Conservation (phyloP, 2,888 invertebrate species). For the Caenorhabditis imperialis region DNA sequence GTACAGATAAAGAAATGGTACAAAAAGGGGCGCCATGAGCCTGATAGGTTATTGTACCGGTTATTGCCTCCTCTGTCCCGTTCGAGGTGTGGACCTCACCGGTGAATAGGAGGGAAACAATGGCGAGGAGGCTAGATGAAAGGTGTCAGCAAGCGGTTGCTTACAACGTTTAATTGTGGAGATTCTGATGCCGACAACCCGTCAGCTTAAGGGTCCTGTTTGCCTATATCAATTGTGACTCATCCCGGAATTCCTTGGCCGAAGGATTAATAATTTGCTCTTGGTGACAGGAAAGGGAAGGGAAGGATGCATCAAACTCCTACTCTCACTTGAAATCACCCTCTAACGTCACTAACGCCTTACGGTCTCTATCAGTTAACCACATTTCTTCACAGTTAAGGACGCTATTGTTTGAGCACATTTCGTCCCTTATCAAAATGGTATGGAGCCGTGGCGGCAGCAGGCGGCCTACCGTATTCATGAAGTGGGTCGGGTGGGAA, state of each 20-base stretch:
- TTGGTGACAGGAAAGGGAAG: too few relatives aligned
- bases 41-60: conserved; percentile 50
- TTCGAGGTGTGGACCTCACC: conserved; percentile 36
- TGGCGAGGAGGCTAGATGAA: conserved; percentile 42
- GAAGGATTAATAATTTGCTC: too few relatives aligned
- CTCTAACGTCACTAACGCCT: too few relatives aligned
- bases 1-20: conserved; percentile 20
- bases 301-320: too few relatives aligned
- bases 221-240: conserved; percentile 44
- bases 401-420: too few relatives aligned
- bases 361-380: too few relatives aligned
- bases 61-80: conserved; percentile 24
- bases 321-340: too few relatives aligned
- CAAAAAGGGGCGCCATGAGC: conserved; percentile 10
- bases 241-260: conserved; percentile 7
- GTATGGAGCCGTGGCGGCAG: conserved; percentile 4
- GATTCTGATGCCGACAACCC: conserved; percentile 33
- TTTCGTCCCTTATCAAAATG: neutral
- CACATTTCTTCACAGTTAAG: too few relatives aligned
- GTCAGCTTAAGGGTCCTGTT: conserved; percentile 42
- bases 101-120: conserved; percentile 52
- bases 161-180: conserved; percentile 39
- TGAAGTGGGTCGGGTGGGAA: conserved; percentile 31
- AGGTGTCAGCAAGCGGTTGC: conserved; percentile 48
- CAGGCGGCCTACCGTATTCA: conserved; percentile 45